Evolutionary conservation across 2,797 vertebrate species (phyloP), one percentile per base, ranked within the genome.

Genomic region (Vultur gryphus): DNA sequence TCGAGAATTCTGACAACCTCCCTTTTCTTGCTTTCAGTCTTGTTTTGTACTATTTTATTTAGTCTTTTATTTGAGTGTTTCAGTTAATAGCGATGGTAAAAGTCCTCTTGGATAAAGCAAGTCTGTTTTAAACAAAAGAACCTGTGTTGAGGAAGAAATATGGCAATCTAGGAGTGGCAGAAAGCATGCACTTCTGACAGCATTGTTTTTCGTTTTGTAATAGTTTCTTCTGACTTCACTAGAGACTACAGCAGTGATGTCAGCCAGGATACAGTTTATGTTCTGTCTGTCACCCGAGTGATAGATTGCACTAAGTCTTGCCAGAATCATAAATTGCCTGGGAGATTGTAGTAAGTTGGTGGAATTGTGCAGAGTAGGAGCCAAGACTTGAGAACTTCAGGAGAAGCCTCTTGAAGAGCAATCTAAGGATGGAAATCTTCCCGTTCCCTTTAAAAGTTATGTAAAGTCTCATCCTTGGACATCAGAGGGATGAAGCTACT

Each of bases 211-310:
- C 85, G n/a, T 61, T 75, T 89, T 48, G 69, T 89, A 71, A 86
- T 93, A 66, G 78, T 66, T 95, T 61, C 82, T 91, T 94, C 88
- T 91, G 93, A 89, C 93, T 94, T 95, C 81, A 91, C 75, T 46
- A 62, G 92, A 80, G 87, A 91, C 90, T 94, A 16, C 77, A 39
- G 86, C 43, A 18, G 81, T 94, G 92, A 95, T 95, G 91, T 91
- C 92, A 95, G 95, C 88, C 95, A 93, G 95, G 82, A 91, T 87
- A 79, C 91, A 86, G 89, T 93, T 89, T 87, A 76, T 96, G 88
- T 87, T 87, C 79, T 89, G 71, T 91, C 92, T 94, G 90, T 95
- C 92, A 92, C 77, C 90, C 75, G 7, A 57, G 66, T 76, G 83
- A 84, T 93, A 82, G 85, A 94, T 94, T 87, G 71, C 82, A 59